Evolutionary conservation across 2,888 invertebrate genomes (phyloP).

Genomic region (Acleris literana): DNA sequence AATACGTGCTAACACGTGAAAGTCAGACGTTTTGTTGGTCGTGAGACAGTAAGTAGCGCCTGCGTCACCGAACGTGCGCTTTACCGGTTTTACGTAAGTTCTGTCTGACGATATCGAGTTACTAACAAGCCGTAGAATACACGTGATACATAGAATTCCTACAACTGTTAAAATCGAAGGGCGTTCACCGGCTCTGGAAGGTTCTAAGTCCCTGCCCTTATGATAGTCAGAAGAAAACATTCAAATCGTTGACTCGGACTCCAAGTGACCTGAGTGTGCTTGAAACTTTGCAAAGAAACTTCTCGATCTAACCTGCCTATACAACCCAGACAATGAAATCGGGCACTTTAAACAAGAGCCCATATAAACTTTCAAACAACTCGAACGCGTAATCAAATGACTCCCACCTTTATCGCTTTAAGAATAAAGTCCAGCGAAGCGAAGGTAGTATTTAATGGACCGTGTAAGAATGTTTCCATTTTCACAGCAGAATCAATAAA

Average conservation of each 20-base stretch:
- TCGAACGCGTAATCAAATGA: slow-evolving; percentile 5
- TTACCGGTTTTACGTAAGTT: slow-evolving; percentile 20
- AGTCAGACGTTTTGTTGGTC: slow-evolving; percentile 16
- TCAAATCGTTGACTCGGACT: not conserved
- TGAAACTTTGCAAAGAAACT: slow-evolving; percentile 6
- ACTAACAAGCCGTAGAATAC: not conserved
- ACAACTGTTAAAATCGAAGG: not conserved
- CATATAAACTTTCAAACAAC: slow-evolving; percentile 23
- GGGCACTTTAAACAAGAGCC: slow-evolving; percentile 24
- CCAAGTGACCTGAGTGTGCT: slow-evolving; percentile 14
- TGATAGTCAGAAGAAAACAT: no score
- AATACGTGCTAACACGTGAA: slow-evolving; percentile 28
- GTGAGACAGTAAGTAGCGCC: slow-evolving; percentile 16
- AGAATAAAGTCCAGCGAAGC: slow-evolving; percentile 18
- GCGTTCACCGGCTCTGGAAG: not conserved
- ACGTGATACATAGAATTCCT: not conserved
- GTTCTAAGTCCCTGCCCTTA: no score
- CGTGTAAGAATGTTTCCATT: slow-evolving; percentile 27
- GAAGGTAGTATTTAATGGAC: slow-evolving; percentile 22
- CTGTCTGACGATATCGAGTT: not conserved
- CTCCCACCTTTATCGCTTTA: slow-evolving; percentile 10
- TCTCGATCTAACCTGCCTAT: slow-evolving; percentile 11
- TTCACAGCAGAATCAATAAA: slow-evolving; percentile 30
- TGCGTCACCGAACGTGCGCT: slow-evolving; percentile 23
- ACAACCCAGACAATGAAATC: slow-evolving; percentile 25